Evolutionary conservation across 2,888 invertebrate genomes (phyloP).

Genomic region (Megalurothrips usitatus): DNA sequence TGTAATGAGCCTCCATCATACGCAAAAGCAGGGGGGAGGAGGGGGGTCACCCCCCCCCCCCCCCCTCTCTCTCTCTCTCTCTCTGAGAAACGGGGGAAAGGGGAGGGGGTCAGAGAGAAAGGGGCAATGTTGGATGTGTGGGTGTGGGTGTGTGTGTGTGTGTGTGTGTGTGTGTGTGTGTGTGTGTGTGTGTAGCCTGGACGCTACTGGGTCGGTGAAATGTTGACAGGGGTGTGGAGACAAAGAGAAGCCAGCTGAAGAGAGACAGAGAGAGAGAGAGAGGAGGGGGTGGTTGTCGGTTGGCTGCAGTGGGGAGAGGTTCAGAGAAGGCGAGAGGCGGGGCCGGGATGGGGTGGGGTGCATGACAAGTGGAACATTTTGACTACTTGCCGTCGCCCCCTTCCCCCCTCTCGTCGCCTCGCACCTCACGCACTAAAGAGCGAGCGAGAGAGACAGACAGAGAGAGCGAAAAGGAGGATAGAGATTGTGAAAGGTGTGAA

Average conservation of each 20-base stretch:
- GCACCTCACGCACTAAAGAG: background rate
- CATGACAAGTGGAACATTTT: background rate
- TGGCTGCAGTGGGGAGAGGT: too few relatives aligned
- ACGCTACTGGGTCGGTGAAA: background rate
- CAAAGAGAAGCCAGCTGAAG: background rate
- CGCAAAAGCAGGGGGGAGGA: background rate
- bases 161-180: background rate
- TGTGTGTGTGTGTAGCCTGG: background rate
- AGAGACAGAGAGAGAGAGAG: background rate
- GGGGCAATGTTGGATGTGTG: background rate
- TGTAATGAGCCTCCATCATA: slow-evolving; percentile 3
- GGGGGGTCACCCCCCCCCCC: background rate
- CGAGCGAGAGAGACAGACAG: background rate
- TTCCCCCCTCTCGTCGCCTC: background rate
- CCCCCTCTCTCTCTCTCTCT: background rate
- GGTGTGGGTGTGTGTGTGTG: background rate
- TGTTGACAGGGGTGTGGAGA: background rate
- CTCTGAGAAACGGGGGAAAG: background rate
- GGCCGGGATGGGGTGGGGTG: background rate
- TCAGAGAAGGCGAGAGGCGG: background rate
- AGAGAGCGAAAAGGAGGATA: background rate
- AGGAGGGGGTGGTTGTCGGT: background rate
- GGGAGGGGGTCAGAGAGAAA: background rate
- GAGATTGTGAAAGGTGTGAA: background rate
- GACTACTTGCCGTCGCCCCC: background rate